These are phyloP conservation scores for Cheilosia grossa DNA, from an alignment of 2,888 invertebrate genomes.

Conservation along the genomic window DNA sequence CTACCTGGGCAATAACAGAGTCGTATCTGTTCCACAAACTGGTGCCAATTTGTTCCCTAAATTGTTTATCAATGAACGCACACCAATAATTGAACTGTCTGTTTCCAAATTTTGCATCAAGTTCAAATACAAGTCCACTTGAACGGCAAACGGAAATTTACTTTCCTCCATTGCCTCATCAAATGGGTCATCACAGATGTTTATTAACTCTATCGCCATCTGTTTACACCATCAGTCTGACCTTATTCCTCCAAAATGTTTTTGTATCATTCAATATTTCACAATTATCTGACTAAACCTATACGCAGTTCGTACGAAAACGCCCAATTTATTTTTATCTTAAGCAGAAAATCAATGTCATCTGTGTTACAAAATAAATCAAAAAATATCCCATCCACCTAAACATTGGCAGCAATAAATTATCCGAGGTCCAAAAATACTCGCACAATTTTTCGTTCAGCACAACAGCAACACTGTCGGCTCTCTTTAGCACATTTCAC, in stretches of 20 bases:
- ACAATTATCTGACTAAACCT: slow-evolving; percentile 8
- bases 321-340: slow-evolving; percentile 54
- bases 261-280: slow-evolving; percentile 32
- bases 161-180: no score
- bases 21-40: no score
- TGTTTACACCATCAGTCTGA: slow-evolving; percentile 5
- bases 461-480: slow-evolving; percentile 60
- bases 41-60: no score
- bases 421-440: slow-evolving; percentile 25
- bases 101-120: no score
- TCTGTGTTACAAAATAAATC: slow-evolving; percentile 22
- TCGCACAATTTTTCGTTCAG: neutral
- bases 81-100: no score
- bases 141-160: no score
- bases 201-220: neutral
- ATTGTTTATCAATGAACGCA: no score
- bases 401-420: slow-evolving; percentile 1
- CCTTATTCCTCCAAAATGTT: slow-evolving; percentile 22
- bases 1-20: no score
- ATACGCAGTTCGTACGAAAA: slow-evolving; percentile 15
- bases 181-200: neutral
- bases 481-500: slow-evolving; percentile 42
- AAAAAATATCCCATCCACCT: slow-evolving; percentile 15
- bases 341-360: slow-evolving; percentile 45
- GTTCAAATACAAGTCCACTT: no score